Evolutionary conservation across 2,797 vertebrate genomes (phyloP).

Genomic region (Gallinago solitaria): DNA sequence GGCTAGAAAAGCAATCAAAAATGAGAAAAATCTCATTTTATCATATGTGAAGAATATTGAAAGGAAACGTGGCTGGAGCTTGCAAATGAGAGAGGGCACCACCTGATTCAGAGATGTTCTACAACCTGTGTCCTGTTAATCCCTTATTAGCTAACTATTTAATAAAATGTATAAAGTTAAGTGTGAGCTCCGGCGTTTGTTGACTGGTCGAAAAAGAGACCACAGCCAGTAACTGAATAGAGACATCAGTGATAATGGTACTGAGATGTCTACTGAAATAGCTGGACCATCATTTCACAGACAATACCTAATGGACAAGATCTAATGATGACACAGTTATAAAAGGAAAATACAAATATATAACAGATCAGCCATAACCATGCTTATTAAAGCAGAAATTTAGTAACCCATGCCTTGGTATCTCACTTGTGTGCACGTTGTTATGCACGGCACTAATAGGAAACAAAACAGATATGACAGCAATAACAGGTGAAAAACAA

Average conservation of each 20-base stretch:
- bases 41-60: background rate
- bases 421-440: background rate
- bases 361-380: background rate
- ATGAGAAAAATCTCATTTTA: background rate
- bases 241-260: accelerated
- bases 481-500: background rate
- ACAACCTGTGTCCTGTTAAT: background rate
- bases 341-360: background rate
- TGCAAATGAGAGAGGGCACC: background rate
- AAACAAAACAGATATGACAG: background rate
- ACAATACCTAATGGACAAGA: background rate
- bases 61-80: background rate
- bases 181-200: background rate
- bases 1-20: background rate
- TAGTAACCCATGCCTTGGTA: background rate
- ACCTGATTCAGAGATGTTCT: background rate
- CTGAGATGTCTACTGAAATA: background rate
- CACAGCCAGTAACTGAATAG: background rate
- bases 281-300: background rate
- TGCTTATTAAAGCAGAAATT: background rate
- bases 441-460: background rate
- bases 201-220: background rate
- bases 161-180: background rate
- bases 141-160: background rate
- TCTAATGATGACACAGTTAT: background rate